Evolutionary conservation across 2,113 vertebrate species (phyloP), one percentile per base, ranked within the genome.

Genomic region (Tyrannus savana): DNA sequence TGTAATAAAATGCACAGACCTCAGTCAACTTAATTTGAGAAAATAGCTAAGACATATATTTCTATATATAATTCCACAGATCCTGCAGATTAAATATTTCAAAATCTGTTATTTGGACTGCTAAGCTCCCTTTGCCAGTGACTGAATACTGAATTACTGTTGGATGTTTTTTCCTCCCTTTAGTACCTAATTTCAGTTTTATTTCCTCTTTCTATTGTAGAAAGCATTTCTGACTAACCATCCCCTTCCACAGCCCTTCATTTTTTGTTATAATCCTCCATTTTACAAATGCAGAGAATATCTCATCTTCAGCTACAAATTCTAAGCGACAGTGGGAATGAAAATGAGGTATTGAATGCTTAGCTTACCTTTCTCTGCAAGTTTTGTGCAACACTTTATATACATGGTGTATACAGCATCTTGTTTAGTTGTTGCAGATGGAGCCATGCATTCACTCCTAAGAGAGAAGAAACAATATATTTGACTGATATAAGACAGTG

Each of bases 1-100:
- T 22, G 33, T 42, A 88, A 80, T 71, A 77, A 42, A 83, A 92
- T 56, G 42, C 62, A 83, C 53, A 72, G 5, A 52, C 30, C 28
- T 79, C 21, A 59, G 78, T 62, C 80, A 81, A 72, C 80, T 75
- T 80, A 91, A 77, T 67, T 89, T 85, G 74, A 94, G 62, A 87
- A 96, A 95, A 83, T 12, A 71, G 35, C 6, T 21, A 91, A 82
- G 50, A 24, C 13, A 39, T 84, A 23, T 86, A 52, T 69, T 93
- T 21, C 42, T 73, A 25, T 49, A 66, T 7, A 31, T 55, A 82
- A 83, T 83, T 85, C 50, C 85, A 67, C 31, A 31, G 62, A 87
- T 87, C 42, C 30, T 63, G 53, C 47, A 89, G 66, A 91, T 87
- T 85, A 94, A 94, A 76, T 80, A 96, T 80, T 91, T 83, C 58